Conservation (phyloP, 2,888 invertebrate species). For the Cataglyphis rosenhaueri region DNA sequence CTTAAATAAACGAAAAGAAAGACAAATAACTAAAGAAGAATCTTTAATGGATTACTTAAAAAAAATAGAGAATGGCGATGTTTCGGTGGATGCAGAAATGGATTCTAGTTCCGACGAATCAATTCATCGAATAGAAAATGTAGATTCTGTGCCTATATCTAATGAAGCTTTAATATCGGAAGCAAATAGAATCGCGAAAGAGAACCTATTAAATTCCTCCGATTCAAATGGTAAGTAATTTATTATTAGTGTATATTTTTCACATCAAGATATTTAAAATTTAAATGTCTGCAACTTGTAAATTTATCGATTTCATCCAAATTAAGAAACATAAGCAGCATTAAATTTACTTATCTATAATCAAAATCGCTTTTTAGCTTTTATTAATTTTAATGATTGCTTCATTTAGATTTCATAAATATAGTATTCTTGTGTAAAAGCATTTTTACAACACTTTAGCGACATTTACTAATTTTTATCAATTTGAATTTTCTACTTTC, state of each 20-base stretch:
- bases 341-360: neutral
- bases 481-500: neutral
- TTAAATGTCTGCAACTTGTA: neutral
- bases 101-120: conserved; percentile 23
- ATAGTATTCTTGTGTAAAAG: neutral
- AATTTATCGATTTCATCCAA: neutral
- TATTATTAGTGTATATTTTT: conserved; percentile 4
- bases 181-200: conserved; percentile 64
- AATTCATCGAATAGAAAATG: neutral
- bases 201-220: conserved; percentile 60
- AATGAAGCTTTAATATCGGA: conserved; percentile 60
- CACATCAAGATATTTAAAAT: neutral
- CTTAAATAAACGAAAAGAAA: conserved; percentile 12
- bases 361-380: neutral
- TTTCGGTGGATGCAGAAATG: conserved; percentile 33
- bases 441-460: neutral
- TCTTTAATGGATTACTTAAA: conserved; percentile 77
- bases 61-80: conserved; percentile 69
- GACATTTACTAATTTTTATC: neutral
- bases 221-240: conserved; percentile 67
- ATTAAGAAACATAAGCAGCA: neutral
- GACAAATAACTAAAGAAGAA: conserved; percentile 66
- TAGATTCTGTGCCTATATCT: conserved; percentile 1
- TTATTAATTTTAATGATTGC: neutral
- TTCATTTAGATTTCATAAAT: conserved; percentile 12